A percentile compares a stretch with the other conserved stretches of the same genome.
These are phyloP conservation scores for Selenia dentaria DNA, from an alignment of 2,888 invertebrate genomes.

Conservation along the genomic window DNA sequence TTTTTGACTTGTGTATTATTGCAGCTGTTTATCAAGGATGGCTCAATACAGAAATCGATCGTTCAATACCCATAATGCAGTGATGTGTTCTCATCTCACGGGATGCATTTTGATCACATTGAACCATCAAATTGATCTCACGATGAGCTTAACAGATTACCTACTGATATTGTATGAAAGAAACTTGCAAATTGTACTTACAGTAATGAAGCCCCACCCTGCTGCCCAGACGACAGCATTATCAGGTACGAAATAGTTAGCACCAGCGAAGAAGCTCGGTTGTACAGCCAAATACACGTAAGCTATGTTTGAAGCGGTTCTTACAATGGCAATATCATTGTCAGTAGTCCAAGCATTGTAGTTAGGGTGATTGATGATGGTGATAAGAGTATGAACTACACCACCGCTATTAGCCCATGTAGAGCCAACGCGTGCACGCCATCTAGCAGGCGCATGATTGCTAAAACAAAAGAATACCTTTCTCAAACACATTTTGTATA, in stretches of 20 bases:
- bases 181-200: too few species aligned
- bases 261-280: conserved; percentile 46
- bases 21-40: too few species aligned
- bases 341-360: conserved; percentile 39
- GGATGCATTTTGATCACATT: too few species aligned
- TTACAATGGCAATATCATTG: conserved; percentile 54
- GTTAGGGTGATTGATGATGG: conserved; percentile 47
- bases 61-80: too few species aligned
- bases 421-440: conserved; percentile 56
- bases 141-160: too few species aligned
- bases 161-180: too few species aligned
- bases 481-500: too few species aligned
- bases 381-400: conserved; percentile 24
- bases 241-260: conserved; percentile 47
- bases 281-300: conserved; percentile 32
- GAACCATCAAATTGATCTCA: too few species aligned
- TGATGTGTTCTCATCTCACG: too few species aligned
- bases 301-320: conserved; percentile 35
- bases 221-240: conserved; percentile 51
- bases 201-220: conserved; percentile 64
- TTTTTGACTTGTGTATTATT: too few species aligned
- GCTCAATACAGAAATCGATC: too few species aligned
- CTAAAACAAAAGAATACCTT: too few species aligned
- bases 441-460: conserved; percentile 36
- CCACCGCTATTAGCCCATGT: conserved; percentile 55